These are phyloP conservation scores for Alaudala cheleensis DNA, from an alignment of 2,113 vertebrate genomes.

Conservation along the genomic window DNA sequence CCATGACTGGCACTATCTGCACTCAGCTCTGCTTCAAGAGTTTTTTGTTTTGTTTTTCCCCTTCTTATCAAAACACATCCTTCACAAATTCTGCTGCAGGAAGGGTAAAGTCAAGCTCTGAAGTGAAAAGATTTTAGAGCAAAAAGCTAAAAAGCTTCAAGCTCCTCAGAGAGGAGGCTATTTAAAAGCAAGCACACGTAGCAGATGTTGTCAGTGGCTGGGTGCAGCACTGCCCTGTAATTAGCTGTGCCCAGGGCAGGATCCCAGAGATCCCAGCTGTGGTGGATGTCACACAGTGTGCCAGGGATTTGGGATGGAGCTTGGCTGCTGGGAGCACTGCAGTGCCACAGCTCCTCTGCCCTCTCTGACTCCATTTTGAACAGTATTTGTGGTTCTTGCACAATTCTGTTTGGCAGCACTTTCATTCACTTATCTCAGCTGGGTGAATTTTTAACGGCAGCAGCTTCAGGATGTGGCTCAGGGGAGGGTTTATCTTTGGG, in stretches of 20 bases:
- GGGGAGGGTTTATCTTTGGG: not conserved
- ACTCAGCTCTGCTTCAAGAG: not conserved
- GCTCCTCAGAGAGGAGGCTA: not conserved
- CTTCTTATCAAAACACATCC: not conserved
- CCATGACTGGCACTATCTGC: not conserved
- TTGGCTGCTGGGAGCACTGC: not conserved
- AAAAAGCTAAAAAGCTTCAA: not conserved
- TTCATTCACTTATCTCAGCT: not conserved
- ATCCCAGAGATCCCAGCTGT: not conserved
- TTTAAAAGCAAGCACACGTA: not conserved
- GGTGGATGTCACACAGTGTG: not conserved
- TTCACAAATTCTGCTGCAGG: not conserved
- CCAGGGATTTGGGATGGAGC: not conserved
- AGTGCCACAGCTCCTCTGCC: not conserved
- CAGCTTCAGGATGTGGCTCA: not conserved
- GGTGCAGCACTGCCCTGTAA: constrained; percentile 13
- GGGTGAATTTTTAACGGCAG: not conserved
- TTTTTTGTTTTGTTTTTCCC: not conserved
- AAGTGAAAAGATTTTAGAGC: not conserved
- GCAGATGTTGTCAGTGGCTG: not conserved
- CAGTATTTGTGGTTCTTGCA: not conserved
- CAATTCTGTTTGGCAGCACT: not conserved
- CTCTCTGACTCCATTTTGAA: not conserved
- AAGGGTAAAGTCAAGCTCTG: not conserved
- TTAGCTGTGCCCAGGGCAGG: not conserved